Base-by-base conservation (phyloP, 2,113 vertebrate genomes). In the Bambusicola thoracicus region DNA sequence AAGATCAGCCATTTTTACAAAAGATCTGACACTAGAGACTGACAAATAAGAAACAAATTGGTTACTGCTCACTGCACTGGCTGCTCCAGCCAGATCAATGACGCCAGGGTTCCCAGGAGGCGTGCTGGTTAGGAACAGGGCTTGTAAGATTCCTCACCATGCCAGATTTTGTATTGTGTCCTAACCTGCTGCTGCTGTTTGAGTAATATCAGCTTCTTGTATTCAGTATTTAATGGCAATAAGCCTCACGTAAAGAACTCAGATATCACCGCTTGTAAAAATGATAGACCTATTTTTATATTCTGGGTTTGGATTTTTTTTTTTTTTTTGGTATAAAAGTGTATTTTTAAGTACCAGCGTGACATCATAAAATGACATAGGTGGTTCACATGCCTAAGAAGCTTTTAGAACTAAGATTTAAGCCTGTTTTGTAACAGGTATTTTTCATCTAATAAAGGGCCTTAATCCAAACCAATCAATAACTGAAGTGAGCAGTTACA, bases 371-470 rank as follows among this genome's bases (percentile, higher is more conserved):
- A 92, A 85, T 83, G 8, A 46, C 73, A 88, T 30, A 67, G 55
- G 38, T 83, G 91, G 66, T 81, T 85, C 69, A 73, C 21, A 81
- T 59, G 32, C 43, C 61, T 92, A 89, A 87, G 87, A 72, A 89
- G 84, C 70, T 93, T 96, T 94, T n/a, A 79, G 80, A 91, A 75
- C 22, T 66, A 48, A 84, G 63, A 84, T 80, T 70, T 70, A 91
- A 87, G 86, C 34, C 40, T 22, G 62, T 75, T 93, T 94, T 91
- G 81, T 84, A 93, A 81, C 51, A 68, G 79, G 51, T 24, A 65
- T 89, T 89, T 94, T 94, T 91, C 77, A 93, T 91, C 62, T 76
- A 84, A 46, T 49, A 85, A 90, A 91, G 95, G 19, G 59, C 72
- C 59, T 88, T 88, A 92, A 90, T 88, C 76, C 68, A 88, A 93